Conservation (phyloP, 2,797 vertebrate species). For the Eremophila alpestris region DNA sequence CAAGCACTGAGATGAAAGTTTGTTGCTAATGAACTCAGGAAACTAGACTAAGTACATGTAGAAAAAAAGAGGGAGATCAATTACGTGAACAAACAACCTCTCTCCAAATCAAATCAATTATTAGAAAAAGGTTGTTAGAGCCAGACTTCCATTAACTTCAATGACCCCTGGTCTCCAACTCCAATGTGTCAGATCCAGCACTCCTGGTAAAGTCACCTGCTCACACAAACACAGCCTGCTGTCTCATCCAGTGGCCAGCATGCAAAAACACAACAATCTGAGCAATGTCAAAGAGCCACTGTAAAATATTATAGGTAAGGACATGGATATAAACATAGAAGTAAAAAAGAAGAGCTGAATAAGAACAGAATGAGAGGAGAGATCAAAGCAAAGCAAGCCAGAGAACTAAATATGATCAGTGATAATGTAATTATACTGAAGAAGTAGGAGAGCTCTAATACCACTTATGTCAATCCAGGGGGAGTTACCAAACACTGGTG, state of each 20-base stretch:
- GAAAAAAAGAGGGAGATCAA: background rate
- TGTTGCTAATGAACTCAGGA: background rate
- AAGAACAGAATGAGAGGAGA: background rate
- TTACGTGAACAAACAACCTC: background rate
- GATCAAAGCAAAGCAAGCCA: background rate
- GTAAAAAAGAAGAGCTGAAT: background rate
- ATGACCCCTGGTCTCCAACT: background rate
- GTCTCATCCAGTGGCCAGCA: background rate
- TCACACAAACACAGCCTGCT: background rate
- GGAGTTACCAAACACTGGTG: background rate
- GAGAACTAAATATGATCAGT: background rate
- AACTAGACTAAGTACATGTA: background rate
- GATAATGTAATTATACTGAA: background rate
- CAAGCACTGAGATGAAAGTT: background rate
- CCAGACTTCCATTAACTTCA: background rate
- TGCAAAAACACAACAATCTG: background rate
- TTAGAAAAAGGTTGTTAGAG: background rate
- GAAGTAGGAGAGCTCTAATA: background rate
- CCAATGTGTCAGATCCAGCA: background rate
- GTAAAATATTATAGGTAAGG: background rate
- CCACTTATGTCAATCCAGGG: background rate
- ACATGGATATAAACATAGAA: background rate
- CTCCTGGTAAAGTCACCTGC: background rate
- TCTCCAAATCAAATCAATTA: background rate
- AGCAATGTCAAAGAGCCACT: background rate